Conservation (phyloP, 2,113 vertebrate genomes). For the Pygoscelis antarcticus region DNA sequence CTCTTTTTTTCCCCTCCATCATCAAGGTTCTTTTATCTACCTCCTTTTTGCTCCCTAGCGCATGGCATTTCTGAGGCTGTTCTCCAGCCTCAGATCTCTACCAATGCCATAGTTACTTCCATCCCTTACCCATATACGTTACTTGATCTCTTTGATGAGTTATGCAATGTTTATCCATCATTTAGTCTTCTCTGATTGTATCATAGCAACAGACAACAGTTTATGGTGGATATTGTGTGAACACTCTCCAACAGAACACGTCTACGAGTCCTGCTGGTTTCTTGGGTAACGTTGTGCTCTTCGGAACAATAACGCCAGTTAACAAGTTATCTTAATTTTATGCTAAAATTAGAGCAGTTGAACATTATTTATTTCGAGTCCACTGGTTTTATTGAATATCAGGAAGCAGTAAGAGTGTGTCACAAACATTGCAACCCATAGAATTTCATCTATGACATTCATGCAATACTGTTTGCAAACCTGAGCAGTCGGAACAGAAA, state of each 20-base stretch:
- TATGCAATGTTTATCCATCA: conserved; percentile 23
- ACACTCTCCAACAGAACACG: neutral
- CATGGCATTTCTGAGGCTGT: neutral
- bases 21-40: neutral
- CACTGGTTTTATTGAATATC: neutral
- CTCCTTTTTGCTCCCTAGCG: neutral
- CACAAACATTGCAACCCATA: neutral
- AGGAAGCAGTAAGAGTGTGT: neutral
- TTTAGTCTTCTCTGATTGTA: conserved; percentile 38
- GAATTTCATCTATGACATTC: neutral
- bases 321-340: neutral
- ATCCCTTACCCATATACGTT: neutral
- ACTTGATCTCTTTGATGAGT: conserved; percentile 32
- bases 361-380: neutral
- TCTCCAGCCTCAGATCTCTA: neutral
- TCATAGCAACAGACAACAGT: conserved; percentile 42
- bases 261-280: neutral
- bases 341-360: conserved; percentile 20
- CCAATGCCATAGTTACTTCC: neutral
- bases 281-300: neutral
- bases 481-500: neutral
- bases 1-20: neutral
- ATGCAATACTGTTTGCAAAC: neutral
- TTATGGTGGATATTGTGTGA: neutral
- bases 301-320: neutral